These are phyloP conservation scores for Plagiodera versicolora DNA, from an alignment of 2,888 invertebrate genomes.

Conservation along the genomic window DNA sequence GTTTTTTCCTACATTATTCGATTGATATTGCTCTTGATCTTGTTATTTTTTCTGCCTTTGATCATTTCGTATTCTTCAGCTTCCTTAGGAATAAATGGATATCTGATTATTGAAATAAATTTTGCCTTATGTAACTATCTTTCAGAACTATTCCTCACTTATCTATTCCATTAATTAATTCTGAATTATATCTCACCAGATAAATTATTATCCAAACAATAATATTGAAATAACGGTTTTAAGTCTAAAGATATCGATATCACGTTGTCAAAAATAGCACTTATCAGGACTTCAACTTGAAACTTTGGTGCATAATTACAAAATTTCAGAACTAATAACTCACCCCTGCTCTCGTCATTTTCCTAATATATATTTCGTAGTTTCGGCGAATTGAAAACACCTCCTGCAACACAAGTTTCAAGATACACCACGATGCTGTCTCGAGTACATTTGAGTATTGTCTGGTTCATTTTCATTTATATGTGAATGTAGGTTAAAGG, in stretches of 20 bases:
- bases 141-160: neutral
- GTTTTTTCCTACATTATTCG: too few species aligned
- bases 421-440: constrained; percentile 3
- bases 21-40: too few species aligned
- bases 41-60: too few species aligned
- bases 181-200: neutral
- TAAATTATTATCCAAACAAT: neutral
- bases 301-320: too few species aligned
- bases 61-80: too few species aligned
- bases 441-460: constrained; percentile 11
- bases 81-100: too few species aligned
- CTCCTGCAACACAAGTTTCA: neutral
- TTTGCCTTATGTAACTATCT: too few species aligned
- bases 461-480: constrained; percentile 22
- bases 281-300: neutral
- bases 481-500: constrained; percentile 27
- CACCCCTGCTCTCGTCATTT: too few species aligned
- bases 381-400: too few species aligned
- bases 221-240: neutral
- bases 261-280: neutral
- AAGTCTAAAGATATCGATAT: neutral
- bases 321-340: too few species aligned
- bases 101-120: too few species aligned
- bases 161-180: neutral
- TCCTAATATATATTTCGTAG: too few species aligned